These are phyloP conservation scores for Aldrovandia affinis DNA, from an alignment of 2,797 vertebrate species.

Conservation along the genomic window DNA sequence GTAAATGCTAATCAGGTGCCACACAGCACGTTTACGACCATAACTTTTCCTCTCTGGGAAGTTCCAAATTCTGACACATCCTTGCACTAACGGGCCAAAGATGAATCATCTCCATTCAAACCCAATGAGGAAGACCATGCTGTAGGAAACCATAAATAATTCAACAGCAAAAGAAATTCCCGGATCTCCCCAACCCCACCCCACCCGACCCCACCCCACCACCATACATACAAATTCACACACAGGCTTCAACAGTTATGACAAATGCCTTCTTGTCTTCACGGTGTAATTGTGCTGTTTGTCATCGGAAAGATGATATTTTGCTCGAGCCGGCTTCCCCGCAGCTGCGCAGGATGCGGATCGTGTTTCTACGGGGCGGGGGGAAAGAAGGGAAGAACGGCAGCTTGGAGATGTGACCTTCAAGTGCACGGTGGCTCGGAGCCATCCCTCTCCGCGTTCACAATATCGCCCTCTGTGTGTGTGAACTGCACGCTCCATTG, in stretches of 20 bases:
- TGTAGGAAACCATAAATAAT: background rate
- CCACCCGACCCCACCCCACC: too few species aligned
- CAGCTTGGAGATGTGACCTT: constrained; percentile 5
- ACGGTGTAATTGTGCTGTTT: constrained; percentile 19
- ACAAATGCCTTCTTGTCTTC: constrained; percentile 14
- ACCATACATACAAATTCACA: background rate
- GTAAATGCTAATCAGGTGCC: constrained; percentile 25
- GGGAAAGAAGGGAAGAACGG: constrained; percentile 1
- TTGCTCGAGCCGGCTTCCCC: background rate
- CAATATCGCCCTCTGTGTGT: background rate
- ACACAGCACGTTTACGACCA: constrained; percentile 11
- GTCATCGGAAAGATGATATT: constrained; percentile 8
- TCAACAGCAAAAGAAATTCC: background rate
- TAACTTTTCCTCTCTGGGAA: constrained; percentile 2
- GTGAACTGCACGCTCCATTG: background rate
- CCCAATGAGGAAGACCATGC: background rate
- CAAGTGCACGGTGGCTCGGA: background rate
- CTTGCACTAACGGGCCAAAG: background rate
- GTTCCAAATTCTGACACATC: constrained; percentile 28
- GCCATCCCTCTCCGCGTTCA: background rate
- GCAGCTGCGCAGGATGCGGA: background rate
- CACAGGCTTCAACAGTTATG: background rate
- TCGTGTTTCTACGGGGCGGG: background rate
- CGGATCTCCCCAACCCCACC: background rate
- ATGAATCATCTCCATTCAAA: background rate